A percentile compares a stretch with the other conserved stretches of the same genome.
phyloP scores from a whole-genome alignment of 2,888 invertebrate species.

The Spisula solida region DNA sequence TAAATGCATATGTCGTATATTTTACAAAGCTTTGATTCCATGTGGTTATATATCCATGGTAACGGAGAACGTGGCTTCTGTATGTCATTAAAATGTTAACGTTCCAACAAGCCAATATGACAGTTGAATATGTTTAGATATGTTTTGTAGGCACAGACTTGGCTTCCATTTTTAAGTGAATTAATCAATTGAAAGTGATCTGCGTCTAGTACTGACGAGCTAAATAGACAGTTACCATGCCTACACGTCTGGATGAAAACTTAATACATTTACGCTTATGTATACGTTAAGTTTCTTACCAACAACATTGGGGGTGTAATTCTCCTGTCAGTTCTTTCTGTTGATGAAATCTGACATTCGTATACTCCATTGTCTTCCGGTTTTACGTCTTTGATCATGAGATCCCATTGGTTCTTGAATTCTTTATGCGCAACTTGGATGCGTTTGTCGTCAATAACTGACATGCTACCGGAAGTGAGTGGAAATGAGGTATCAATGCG shows the following conservation, averaged over 20 bases:
- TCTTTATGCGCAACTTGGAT: conserved; percentile 75
- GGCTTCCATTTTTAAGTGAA: background rate
- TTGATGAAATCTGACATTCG: conserved; percentile 81
- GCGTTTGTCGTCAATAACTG: conserved; percentile 76
- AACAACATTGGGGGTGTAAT: conserved; percentile 73
- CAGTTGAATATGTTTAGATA: background rate
- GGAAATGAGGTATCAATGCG: conserved; percentile 75
- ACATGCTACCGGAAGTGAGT: conserved; percentile 77
- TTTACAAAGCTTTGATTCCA: too few species aligned
- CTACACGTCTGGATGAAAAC: background rate
- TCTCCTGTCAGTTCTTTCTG: conserved; percentile 73
- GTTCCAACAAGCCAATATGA: background rate
- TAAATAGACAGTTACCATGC: background rate
- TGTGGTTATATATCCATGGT: too few species aligned
- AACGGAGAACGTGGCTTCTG: too few species aligned
- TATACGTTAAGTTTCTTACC: conserved; percentile 61
- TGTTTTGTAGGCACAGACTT: background rate
- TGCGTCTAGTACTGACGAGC: background rate
- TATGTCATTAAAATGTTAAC: background rate
- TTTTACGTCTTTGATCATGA: conserved; percentile 77
- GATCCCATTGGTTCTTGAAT: conserved; percentile 76
- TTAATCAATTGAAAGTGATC: background rate
- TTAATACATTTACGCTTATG: background rate
- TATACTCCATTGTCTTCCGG: conserved; percentile 77
- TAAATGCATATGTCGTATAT: too few species aligned